Percentiles rank a stretch among this genome's conserved stretches.
These are phyloP conservation scores for Neosilurus hyrtlii DNA, from an alignment of 2,797 vertebrate genomes.

Conservation along the genomic window DNA sequence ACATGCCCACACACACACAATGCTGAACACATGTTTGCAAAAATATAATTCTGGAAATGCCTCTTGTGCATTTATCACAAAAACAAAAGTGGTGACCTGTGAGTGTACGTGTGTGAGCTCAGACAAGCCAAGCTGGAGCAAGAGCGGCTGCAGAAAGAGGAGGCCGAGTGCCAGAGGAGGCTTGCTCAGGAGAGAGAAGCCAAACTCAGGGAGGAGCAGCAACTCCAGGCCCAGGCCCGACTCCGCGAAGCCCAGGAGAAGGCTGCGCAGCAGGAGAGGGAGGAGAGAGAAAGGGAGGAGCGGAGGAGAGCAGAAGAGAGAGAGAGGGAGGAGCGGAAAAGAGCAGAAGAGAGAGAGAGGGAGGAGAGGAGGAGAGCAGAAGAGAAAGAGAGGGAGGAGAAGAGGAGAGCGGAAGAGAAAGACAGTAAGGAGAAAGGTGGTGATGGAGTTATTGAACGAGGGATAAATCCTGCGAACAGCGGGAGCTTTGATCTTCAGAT, in stretches of 20 bases:
- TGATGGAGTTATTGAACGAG: constrained; percentile 65
- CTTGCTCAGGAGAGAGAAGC: constrained; percentile 73
- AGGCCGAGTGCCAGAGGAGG: constrained; percentile 69
- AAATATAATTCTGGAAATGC: not conserved
- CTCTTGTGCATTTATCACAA: not conserved
- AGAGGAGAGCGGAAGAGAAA: constrained; percentile 60
- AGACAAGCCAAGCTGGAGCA: constrained; percentile 55
- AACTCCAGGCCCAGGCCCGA: constrained; percentile 68
- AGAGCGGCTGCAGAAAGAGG: constrained; percentile 60
- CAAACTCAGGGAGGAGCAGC: constrained; percentile 71
- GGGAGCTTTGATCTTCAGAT: constrained; percentile 70
- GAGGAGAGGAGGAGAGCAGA: constrained; percentile 67
- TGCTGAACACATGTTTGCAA: not conserved
- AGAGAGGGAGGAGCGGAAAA: constrained; percentile 64
- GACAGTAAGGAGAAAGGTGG: constrained; percentile 61
- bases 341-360: constrained; percentile 59
- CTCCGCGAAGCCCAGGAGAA: constrained; percentile 69
- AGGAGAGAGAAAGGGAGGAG: constrained; percentile 65
- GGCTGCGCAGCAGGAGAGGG: constrained; percentile 63
- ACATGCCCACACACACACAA: not conserved
- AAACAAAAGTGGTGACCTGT: not conserved
- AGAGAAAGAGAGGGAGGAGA: constrained; percentile 62
- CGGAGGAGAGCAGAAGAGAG: constrained; percentile 58
- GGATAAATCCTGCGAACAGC: constrained; percentile 60
- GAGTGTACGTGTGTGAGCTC: constrained; percentile 11